A percentile compares a stretch with the other conserved stretches of the same genome.
These are phyloP conservation scores for Exephanes ischioxanthus DNA, from an alignment of 2,888 invertebrate genomes.

Conservation along the genomic window DNA sequence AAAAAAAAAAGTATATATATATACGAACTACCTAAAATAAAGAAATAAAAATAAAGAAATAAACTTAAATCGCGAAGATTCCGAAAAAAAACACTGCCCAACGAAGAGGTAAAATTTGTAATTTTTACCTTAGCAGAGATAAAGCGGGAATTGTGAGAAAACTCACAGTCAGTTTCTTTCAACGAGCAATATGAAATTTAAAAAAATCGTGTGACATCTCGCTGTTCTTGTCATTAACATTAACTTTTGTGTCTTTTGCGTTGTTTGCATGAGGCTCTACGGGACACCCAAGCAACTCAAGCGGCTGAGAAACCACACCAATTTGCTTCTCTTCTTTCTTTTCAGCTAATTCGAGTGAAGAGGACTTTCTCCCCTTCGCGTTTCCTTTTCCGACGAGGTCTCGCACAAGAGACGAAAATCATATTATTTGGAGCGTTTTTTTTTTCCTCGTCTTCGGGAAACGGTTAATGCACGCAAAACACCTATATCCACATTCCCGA, in stretches of 20 bases:
- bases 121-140: neutral
- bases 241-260: neutral
- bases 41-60: neutral
- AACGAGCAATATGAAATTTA: neutral
- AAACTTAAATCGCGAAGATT: neutral
- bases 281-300: neutral
- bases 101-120: neutral
- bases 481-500: neutral
- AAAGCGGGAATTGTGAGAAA: neutral
- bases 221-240: neutral
- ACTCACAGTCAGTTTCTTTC: neutral
- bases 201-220: neutral
- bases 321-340: neutral
- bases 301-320: neutral
- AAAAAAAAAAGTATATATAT: neutral
- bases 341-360: neutral
- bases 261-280: neutral
- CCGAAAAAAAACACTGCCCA: neutral
- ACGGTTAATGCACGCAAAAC: neutral
- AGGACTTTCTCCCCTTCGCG: conserved; percentile 14
- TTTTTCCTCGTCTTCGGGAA: neutral
- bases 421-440: conserved; percentile 13
- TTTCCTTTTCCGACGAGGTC: neutral
- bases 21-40: neutral
- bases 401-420: neutral